Percentiles rank a stretch among this genome's conserved stretches.
These are phyloP conservation scores for Frankliniella fusca DNA, from an alignment of 2,888 invertebrate species.

Conservation along the genomic window DNA sequence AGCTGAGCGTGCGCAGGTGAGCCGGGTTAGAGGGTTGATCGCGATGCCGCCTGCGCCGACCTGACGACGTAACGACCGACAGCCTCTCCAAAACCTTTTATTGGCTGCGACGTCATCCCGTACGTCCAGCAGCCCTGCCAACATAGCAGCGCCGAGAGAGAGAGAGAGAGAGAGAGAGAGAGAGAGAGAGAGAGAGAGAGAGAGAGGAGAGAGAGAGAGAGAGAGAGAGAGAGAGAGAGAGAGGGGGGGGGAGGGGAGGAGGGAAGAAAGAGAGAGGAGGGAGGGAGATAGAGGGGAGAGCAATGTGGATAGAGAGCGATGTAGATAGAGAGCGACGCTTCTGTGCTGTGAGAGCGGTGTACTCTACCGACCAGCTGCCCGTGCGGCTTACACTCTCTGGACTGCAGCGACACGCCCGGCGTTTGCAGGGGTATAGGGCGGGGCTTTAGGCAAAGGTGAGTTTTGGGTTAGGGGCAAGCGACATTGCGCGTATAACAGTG, in stretches of 20 bases:
- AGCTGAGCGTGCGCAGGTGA: not conserved
- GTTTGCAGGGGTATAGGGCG: not conserved
- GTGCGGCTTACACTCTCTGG: not conserved
- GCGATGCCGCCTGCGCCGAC: too few species aligned
- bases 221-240: conserved; percentile 1
- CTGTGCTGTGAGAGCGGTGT: not conserved
- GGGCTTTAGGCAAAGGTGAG: too few species aligned
- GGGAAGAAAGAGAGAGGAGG: not conserved
- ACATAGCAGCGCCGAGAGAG: not conserved
- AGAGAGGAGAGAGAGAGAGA: not conserved
- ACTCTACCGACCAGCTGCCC: not conserved
- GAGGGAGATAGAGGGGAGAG: not conserved
- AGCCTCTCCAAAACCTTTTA: not conserved
- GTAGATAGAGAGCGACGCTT: not conserved
- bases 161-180: not conserved
- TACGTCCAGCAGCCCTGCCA: too few species aligned
- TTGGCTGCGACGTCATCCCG: not conserved
- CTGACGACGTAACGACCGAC: not conserved
- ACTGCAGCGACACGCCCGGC: not conserved
- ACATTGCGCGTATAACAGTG: too few species aligned
- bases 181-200: conserved; percentile 1
- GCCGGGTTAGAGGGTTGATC: too few species aligned
- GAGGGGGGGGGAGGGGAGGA: not conserved
- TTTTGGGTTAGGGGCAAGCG: too few species aligned
- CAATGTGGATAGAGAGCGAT: too few species aligned